Evolutionary conservation across 2,888 invertebrate genomes (phyloP), one percentile per base, ranked within the genome.

Genomic region (Ophion slaviceki): DNA sequence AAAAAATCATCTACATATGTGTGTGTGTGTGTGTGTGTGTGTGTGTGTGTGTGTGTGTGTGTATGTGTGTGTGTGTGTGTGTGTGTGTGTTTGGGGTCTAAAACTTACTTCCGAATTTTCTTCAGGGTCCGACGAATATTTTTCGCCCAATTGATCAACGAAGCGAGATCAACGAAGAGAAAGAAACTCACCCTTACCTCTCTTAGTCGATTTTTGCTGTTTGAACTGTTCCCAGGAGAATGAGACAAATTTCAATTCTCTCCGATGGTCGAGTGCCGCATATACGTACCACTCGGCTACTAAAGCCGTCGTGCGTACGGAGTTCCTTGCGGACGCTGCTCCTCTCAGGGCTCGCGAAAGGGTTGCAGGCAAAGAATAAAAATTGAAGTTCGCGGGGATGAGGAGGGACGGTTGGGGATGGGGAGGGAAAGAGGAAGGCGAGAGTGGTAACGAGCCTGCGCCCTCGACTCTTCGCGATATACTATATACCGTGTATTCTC

Each of bases 371-470:
- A 72, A 66, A 80, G 70, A 68, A 82, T 77, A 57, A 68, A 72
- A 74, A 78, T 74, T 78, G 10, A 62, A 83, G 78, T 47, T 47
- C 45, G 17, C 36, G 40, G 40, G 7, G 67, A 32, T 32, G 32
- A 32, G 32, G 59, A 62, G 40, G 5, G 32, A 62, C 40, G 28
- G 32, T 4, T 2, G 32, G 32, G 4, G 32, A 2, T 4, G n/a
- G 59, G 45, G 40, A 40, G 66, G 28, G 45, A 47, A 24, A 47
- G 24, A 64, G 81, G 45, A 77, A 24, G 68, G 28, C 70, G 32
- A 76, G 82, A 57, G 81, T 79, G 79, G 80, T 85, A 85, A 85
- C 75, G 85, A 82, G 82, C 40, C 76, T 80, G 80, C 74, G 80
- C 80, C 82, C 82, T 85, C 82, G 82, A 85, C 85, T 82, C 85